Conservation (phyloP, 1,140 invertebrate genomes). For the Proales similis region DNA sequence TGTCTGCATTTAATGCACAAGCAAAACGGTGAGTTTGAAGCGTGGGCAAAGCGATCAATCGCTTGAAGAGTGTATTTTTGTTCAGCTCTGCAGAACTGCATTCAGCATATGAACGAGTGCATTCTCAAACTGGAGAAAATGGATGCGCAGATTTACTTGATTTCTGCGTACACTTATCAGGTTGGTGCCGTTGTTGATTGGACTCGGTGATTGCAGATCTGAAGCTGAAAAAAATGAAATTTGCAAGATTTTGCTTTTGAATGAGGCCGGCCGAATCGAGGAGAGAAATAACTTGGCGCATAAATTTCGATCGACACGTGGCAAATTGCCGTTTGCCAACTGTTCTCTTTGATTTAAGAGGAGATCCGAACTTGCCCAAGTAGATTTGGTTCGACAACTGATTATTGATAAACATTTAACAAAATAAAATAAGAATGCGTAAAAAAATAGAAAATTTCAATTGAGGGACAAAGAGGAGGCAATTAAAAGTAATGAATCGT, state of each 20-base stretch:
- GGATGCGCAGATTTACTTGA: constrained; percentile 8
- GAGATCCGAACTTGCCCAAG: too few relatives aligned
- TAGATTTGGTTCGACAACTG: too few relatives aligned
- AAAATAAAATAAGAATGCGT: too few relatives aligned
- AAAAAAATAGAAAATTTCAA: too few relatives aligned
- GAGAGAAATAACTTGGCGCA: constrained; percentile 10
- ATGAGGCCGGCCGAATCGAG: background rate
- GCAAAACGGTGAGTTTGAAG: constrained; percentile 8
- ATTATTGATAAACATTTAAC: too few relatives aligned
- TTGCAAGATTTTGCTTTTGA: background rate
- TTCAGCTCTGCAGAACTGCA: constrained; percentile 4
- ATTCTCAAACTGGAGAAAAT: constrained; percentile 27
- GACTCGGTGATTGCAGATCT: too few relatives aligned
- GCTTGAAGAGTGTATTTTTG: background rate
- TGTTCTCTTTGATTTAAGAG: constrained; percentile 21
- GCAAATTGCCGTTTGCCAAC: constrained; percentile 10
- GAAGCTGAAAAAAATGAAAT: background rate
- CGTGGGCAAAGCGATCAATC: background rate
- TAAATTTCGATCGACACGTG: constrained; percentile 22
- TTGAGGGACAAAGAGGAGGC: background rate
- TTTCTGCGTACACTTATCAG: constrained; percentile 30
- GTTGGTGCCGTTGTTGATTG: background rate
- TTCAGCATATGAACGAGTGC: constrained; percentile 24
- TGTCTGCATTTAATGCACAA: constrained; percentile 31
- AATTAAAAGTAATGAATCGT: constrained; percentile 13